Evolutionary conservation across 2,797 vertebrate species (phyloP).

Genomic region (Mycteria americana): DNA sequence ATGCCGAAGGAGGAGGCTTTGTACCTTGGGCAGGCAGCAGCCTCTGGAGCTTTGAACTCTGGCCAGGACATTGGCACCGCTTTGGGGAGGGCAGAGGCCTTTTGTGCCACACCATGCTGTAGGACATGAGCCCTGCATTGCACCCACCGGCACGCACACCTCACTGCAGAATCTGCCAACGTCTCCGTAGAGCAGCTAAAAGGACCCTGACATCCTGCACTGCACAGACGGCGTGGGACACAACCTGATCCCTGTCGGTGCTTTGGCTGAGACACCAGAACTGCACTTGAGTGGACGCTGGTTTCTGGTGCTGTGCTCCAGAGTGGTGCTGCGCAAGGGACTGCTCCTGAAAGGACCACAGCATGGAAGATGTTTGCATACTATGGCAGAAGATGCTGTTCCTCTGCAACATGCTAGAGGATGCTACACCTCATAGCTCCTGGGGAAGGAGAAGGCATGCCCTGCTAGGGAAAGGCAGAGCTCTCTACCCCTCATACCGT

Average conservation of each 20-base stretch:
- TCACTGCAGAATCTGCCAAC: neutral
- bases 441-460: neutral
- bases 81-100: neutral
- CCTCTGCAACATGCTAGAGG: neutral
- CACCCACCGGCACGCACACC: neutral
- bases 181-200: neutral
- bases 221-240: fast-evolving
- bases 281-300: neutral
- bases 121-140: neutral
- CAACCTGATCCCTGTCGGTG: fast-evolving
- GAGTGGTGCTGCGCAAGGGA: neutral
- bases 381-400: neutral
- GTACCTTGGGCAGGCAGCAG: neutral
- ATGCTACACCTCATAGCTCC: neutral
- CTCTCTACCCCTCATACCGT: neutral
- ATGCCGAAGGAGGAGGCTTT: fast-evolving
- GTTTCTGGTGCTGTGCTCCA: neutral
- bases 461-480: neutral
- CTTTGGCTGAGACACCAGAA: neutral
- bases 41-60: neutral
- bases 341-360: neutral
- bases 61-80: neutral
- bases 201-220: neutral
- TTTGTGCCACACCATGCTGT: neutral
- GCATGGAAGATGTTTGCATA: fast-evolving